Conservation (phyloP, 2,113 vertebrate species). For the Otolemur garnettii region DNA sequence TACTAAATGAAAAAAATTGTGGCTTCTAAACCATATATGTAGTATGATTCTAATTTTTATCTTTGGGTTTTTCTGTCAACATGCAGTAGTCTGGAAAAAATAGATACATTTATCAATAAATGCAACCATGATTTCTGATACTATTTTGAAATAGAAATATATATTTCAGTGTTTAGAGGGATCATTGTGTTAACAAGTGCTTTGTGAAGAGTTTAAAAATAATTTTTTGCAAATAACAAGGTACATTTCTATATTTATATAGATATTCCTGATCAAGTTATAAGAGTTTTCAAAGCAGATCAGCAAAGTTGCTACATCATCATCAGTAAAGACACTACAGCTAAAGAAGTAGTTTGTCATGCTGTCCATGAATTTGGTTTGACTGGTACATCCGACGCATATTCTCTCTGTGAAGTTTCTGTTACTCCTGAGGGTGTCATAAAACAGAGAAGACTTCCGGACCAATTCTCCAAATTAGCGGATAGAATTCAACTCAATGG, state of each 20-base stretch:
- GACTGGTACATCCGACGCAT: constrained; percentile 91
- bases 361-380: constrained; percentile 95
- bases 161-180: background rate
- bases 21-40: background rate
- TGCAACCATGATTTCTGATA: background rate
- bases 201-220: constrained; percentile 55
- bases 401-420: constrained; percentile 97
- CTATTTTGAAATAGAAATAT: constrained; percentile 6
- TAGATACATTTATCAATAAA: constrained; percentile 30
- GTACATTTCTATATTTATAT: constrained; percentile 37
- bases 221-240: constrained; percentile 41
- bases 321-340: constrained; percentile 98
- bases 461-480: constrained; percentile 97
- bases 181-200: constrained; percentile 40
- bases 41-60: background rate
- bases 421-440: constrained; percentile 97
- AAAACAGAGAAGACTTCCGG: constrained; percentile 96
- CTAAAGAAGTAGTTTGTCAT: constrained; percentile 97
- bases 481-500: constrained; percentile 98
- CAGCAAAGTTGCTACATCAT: constrained; percentile 99
- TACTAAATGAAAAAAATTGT: constrained; percentile 31
- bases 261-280: constrained; percentile 99
- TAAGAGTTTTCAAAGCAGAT: constrained; percentile 97
- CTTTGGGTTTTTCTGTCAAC: constrained; percentile 17
- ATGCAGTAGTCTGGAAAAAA: background rate